Evolutionary conservation across 2,888 invertebrate genomes (phyloP).

Genomic region (Schrankia costaestrigalis): DNA sequence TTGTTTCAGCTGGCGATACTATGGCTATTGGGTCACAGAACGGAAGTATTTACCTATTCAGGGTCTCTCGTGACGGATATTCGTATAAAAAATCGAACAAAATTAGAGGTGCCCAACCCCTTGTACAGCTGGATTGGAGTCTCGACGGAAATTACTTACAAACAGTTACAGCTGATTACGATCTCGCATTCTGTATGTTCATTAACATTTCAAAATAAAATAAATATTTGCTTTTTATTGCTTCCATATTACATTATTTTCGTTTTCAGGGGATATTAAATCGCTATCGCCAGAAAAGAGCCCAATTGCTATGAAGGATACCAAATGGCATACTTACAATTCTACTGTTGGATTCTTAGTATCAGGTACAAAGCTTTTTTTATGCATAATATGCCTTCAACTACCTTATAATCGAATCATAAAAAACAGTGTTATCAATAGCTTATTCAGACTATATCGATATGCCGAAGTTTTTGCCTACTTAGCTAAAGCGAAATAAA

Average conservation of each 20-base stretch:
- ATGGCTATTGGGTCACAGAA: slow-evolving; percentile 95
- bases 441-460: not conserved
- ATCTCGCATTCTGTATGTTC: slow-evolving; percentile 91
- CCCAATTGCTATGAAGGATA: slow-evolving; percentile 93
- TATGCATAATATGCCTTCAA: no score
- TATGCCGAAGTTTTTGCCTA: no score
- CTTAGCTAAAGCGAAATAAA: no score
- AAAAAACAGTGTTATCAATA: not conserved
- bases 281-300: slow-evolving; percentile 92
- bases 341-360: slow-evolving; percentile 93
- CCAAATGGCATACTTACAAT: slow-evolving; percentile 93
- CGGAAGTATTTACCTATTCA: slow-evolving; percentile 86
- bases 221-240: not conserved
- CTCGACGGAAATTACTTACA: slow-evolving; percentile 93
- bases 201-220: not conserved
- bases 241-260: slow-evolving; percentile 4
- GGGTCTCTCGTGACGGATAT: slow-evolving; percentile 93
- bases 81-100: slow-evolving; percentile 94
- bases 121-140: slow-evolving; percentile 95
- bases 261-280: slow-evolving; percentile 90
- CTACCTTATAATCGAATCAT: no score
- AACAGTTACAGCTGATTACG: slow-evolving; percentile 94
- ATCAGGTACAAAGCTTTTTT: slow-evolving; percentile 82
- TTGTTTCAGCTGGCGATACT: slow-evolving; percentile 87
- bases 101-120: slow-evolving; percentile 90